Evolutionary conservation across 92 coral and sea anemone species (phyloP).

Genomic region (Zoanthus sociatus): DNA sequence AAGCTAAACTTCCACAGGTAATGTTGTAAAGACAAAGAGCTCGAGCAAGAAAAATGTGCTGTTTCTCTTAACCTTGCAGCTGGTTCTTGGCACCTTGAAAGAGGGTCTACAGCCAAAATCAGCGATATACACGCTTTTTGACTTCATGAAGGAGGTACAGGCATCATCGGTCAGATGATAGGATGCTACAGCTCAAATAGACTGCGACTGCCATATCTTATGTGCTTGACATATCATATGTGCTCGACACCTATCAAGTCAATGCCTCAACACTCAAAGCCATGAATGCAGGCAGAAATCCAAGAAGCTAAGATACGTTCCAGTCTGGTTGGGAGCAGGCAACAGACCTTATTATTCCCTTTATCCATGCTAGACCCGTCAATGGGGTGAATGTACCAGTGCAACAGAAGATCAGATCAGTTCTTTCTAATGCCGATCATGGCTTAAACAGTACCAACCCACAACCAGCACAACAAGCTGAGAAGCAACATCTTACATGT

Average conservation of each 20-base stretch:
- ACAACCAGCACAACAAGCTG: not conserved
- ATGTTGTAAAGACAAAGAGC: slow-evolving; percentile 30
- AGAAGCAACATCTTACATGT: not conserved
- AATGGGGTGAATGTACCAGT: slow-evolving; percentile 23
- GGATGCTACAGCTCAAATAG: not conserved
- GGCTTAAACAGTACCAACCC: not conserved
- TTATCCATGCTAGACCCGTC: slow-evolving; percentile 22
- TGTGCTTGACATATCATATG: not conserved
- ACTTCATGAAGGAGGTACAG: slow-evolving; percentile 2
- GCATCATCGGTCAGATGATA: not conserved
- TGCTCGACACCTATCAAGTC: slow-evolving; percentile 3
- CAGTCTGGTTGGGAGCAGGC: slow-evolving; percentile 43
- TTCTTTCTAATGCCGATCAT: not conserved
- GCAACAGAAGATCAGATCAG: slow-evolving; percentile 26
- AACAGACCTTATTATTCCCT: slow-evolving; percentile 23
- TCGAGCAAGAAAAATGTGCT: slow-evolving; percentile 41
- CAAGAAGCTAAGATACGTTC: slow-evolving; percentile 29
- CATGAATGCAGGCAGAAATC: not conserved
- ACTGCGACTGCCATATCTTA: not conserved
- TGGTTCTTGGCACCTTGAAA: slow-evolving; percentile 31
- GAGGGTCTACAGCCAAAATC: slow-evolving; percentile 27
- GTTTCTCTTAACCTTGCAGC: slow-evolving; percentile 42
- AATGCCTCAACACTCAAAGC: not conserved
- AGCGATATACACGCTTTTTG: not conserved
- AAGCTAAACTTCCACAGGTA: slow-evolving; percentile 47